Conservation (phyloP, 2,797 vertebrate species). For the Chanos chanos region DNA sequence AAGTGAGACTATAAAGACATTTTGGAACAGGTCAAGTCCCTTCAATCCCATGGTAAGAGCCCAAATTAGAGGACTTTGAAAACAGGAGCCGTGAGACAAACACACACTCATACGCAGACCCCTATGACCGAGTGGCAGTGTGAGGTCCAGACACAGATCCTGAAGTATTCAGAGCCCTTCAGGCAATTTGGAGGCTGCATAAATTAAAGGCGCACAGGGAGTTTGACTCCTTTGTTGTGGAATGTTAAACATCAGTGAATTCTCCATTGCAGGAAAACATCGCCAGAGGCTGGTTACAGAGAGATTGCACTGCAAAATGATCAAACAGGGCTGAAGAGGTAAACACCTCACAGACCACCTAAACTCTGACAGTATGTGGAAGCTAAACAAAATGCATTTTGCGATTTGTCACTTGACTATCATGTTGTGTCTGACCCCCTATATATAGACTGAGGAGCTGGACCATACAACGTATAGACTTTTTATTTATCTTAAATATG, state of each 20-base stretch:
- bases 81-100: slow-evolving; percentile 20
- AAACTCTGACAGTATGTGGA: slow-evolving; percentile 18
- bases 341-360: slow-evolving; percentile 5
- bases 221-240: slow-evolving; percentile 34
- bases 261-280: slow-evolving; percentile 31
- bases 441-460: too few species aligned
- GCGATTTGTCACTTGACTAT: too few species aligned
- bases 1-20: too few species aligned
- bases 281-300: slow-evolving; percentile 31
- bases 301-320: slow-evolving; percentile 5
- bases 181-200: slow-evolving; percentile 47
- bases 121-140: slow-evolving; percentile 31
- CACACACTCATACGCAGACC: not conserved
- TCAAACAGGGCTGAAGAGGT: slow-evolving; percentile 17
- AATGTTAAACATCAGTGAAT: slow-evolving; percentile 30
- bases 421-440: too few species aligned
- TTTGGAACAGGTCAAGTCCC: too few species aligned
- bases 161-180: slow-evolving; percentile 46
- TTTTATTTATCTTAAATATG: not conserved
- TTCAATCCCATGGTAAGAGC: slow-evolving; percentile 13
- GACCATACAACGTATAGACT: too few species aligned
- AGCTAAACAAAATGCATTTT: too few species aligned
- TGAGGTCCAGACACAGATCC: slow-evolving; percentile 29
- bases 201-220: slow-evolving; percentile 47
- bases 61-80: slow-evolving; percentile 11